Evolutionary conservation across 1,140 invertebrate genomes (phyloP).

Genomic region (Lasioglossum baleicum): DNA sequence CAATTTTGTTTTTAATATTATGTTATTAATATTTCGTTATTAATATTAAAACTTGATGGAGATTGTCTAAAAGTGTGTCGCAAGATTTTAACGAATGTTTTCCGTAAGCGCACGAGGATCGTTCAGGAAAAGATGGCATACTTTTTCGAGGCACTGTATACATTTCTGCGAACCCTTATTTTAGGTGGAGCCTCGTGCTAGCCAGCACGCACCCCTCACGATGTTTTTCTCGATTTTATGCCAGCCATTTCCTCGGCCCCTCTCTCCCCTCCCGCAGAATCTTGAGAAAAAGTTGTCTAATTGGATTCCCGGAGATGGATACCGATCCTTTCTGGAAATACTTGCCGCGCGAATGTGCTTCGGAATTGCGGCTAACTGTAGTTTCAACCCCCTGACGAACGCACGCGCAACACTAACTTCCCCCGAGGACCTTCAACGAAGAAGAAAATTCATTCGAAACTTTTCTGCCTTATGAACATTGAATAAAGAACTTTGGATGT

Average conservation of each 20-base stretch:
- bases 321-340: neutral
- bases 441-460: too few relatives aligned
- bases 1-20: too few relatives aligned
- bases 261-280: neutral
- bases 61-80: too few relatives aligned
- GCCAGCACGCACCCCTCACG: neutral
- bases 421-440: neutral
- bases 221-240: neutral
- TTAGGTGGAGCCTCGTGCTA: neutral
- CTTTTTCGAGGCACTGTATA: too few relatives aligned
- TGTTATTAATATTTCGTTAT: too few relatives aligned
- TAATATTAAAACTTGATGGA: too few relatives aligned
- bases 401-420: neutral
- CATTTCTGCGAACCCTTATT: neutral
- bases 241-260: neutral
- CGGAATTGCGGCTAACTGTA: neutral
- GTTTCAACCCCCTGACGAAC: neutral
- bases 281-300: constrained; percentile 5
- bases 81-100: too few relatives aligned
- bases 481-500: too few relatives aligned
- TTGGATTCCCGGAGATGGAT: neutral
- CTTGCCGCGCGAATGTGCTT: neutral
- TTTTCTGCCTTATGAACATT: too few relatives aligned
- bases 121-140: too few relatives aligned
- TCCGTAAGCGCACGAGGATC: too few relatives aligned